Conservation (phyloP, 2,888 invertebrate genomes). For the Plusia festucae region DNA sequence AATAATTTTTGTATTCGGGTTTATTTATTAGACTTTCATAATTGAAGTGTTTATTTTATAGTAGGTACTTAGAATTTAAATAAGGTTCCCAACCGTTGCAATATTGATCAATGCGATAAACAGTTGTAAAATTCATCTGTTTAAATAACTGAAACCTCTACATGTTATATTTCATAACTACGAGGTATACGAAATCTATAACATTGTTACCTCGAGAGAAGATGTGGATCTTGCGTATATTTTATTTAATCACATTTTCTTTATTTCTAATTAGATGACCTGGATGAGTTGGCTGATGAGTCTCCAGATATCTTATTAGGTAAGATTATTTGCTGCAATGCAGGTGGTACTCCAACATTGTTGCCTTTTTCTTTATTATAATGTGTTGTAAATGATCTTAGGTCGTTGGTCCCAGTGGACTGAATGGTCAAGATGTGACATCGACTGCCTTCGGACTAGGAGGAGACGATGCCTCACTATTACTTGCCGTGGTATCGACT, state of each 20-base stretch:
- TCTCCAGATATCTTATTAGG: constrained; percentile 81
- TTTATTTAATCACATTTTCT: constrained; percentile 62
- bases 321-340: too few species aligned
- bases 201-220: background rate
- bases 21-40: too few species aligned
- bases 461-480: constrained; percentile 92
- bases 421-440: constrained; percentile 96
- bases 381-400: constrained; percentile 38
- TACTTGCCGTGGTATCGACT: constrained; percentile 80
- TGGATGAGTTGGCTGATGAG: constrained; percentile 83
- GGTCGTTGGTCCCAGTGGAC: constrained; percentile 97
- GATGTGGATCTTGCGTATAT: background rate
- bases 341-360: too few species aligned
- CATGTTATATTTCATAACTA: too few species aligned
- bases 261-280: constrained; percentile 68
- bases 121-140: too few species aligned
- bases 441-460: constrained; percentile 95
- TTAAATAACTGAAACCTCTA: too few species aligned
- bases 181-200: too few species aligned
- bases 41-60: too few species aligned
- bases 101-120: too few species aligned
- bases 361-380: background rate
- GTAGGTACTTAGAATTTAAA: too few species aligned
- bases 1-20: too few species aligned
- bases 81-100: too few species aligned